A percentile compares a stretch with the other conserved stretches of the same genome.
Evolutionary conservation across 2,113 vertebrate genomes (phyloP).

Genomic region (Tichodroma muraria): DNA sequence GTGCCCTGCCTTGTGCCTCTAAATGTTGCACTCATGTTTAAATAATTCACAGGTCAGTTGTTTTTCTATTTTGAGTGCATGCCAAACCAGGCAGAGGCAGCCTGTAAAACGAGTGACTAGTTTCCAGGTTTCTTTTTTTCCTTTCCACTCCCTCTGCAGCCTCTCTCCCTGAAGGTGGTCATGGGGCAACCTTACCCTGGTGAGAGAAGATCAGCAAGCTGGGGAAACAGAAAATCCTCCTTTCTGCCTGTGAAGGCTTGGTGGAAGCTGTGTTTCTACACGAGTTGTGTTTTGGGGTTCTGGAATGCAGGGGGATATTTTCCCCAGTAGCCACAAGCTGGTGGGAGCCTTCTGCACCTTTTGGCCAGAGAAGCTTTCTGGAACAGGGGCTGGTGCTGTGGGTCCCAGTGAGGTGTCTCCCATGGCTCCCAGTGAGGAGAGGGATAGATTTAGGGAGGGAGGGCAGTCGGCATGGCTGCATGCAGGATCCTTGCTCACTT

Average conservation of each 20-base stretch:
- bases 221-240: background rate
- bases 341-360: background rate
- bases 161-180: conserved; percentile 13
- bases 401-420: conserved; percentile 41
- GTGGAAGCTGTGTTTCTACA: background rate
- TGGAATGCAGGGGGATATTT: background rate
- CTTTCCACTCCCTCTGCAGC: background rate
- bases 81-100: conserved; percentile 38
- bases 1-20: background rate
- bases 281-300: background rate
- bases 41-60: conserved; percentile 62
- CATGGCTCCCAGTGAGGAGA: background rate
- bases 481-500: background rate
- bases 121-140: background rate
- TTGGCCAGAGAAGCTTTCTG: conserved; percentile 17
- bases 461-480: background rate
- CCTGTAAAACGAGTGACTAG: conserved; percentile 62
- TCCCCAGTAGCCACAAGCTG: background rate
- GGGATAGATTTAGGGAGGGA: conserved; percentile 37
- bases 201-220: background rate
- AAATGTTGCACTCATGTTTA: conserved; percentile 52
- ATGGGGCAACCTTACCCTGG: background rate
- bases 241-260: background rate
- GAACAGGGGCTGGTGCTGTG: background rate
- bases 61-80: conserved; percentile 7